Conservation (phyloP, 2,113 vertebrate species). For the Channa maculata region DNA sequence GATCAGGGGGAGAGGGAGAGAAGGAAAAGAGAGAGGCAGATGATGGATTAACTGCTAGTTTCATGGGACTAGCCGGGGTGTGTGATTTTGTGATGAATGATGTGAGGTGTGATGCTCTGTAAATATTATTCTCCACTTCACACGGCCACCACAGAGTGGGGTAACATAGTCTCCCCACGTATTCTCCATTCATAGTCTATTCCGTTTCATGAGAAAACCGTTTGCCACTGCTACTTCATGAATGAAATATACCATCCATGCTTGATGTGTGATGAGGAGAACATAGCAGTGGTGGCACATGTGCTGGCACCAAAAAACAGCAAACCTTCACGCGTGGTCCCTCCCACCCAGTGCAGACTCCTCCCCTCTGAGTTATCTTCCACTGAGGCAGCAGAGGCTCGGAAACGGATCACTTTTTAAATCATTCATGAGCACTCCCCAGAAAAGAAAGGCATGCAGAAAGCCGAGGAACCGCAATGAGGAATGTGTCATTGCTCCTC, state of each 20-base stretch:
- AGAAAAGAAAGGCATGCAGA: slow-evolving; percentile 74
- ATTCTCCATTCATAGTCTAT: slow-evolving; percentile 3
- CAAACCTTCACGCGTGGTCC: slow-evolving; percentile 21
- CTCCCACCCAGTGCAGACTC: slow-evolving; percentile 54
- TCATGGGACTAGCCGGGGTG: slow-evolving; percentile 76
- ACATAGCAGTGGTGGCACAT: neutral
- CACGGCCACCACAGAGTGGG: slow-evolving; percentile 41
- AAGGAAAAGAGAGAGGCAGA: slow-evolving; percentile 66
- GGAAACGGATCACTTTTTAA: slow-evolving; percentile 80
- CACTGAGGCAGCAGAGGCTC: slow-evolving; percentile 53
- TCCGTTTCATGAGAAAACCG: slow-evolving; percentile 45
- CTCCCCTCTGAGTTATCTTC: slow-evolving; percentile 55
- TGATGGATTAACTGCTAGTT: slow-evolving; percentile 82
- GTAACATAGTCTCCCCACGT: slow-evolving; percentile 19
- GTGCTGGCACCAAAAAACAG: slow-evolving; percentile 5
- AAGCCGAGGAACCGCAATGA: slow-evolving; percentile 65
- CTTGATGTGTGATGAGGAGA: slow-evolving; percentile 41
- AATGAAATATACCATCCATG: slow-evolving; percentile 46
- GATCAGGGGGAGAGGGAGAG: slow-evolving; percentile 62
- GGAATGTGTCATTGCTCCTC: slow-evolving; percentile 71
- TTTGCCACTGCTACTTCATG: slow-evolving; percentile 35
- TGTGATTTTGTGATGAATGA: slow-evolving; percentile 79
- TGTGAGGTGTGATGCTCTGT: slow-evolving; percentile 70
- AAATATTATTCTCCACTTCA: slow-evolving; percentile 75
- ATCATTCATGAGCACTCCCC: slow-evolving; percentile 78